These are phyloP conservation scores for Apteryx owenii DNA, from an alignment of 2,113 vertebrate genomes.

Conservation along the genomic window DNA sequence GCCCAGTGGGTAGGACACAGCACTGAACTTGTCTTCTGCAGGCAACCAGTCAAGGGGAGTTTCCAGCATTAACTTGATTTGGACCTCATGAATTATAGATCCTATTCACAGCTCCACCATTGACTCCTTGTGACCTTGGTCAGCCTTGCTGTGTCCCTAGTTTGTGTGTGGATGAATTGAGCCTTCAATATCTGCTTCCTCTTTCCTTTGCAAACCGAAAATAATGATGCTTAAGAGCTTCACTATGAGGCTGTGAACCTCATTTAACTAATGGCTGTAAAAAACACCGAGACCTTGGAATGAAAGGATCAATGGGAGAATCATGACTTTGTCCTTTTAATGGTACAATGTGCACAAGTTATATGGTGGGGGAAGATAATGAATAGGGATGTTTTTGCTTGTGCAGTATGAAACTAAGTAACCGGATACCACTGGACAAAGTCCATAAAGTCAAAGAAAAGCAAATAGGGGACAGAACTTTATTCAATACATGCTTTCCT, in stretches of 20 bases:
- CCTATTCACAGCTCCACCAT: not conserved
- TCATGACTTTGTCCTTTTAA: not conserved
- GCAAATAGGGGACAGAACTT: not conserved
- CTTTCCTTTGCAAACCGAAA: not conserved
- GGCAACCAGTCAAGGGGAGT: not conserved
- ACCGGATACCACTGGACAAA: not conserved
- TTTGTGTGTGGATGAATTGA: not conserved
- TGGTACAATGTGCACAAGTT: not conserved
- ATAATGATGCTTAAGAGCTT: not conserved
- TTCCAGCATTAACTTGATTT: not conserved
- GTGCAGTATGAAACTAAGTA: not conserved
- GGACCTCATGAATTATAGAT: not conserved
- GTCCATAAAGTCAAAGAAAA: not conserved
- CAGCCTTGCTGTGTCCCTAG: not conserved
- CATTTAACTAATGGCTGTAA: not conserved
- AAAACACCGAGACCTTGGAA: accelerated
- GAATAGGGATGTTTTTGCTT: not conserved
- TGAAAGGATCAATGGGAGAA: not conserved
- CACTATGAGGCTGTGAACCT: not conserved
- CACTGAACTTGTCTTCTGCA: not conserved
- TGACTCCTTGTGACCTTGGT: not conserved
- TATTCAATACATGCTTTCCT: not conserved
- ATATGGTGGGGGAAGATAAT: not conserved
- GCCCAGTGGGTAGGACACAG: not conserved
- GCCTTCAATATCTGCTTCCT: not conserved